Evolutionary conservation across 2,888 invertebrate species (phyloP).

Genomic region (Neoascia interrupta): DNA sequence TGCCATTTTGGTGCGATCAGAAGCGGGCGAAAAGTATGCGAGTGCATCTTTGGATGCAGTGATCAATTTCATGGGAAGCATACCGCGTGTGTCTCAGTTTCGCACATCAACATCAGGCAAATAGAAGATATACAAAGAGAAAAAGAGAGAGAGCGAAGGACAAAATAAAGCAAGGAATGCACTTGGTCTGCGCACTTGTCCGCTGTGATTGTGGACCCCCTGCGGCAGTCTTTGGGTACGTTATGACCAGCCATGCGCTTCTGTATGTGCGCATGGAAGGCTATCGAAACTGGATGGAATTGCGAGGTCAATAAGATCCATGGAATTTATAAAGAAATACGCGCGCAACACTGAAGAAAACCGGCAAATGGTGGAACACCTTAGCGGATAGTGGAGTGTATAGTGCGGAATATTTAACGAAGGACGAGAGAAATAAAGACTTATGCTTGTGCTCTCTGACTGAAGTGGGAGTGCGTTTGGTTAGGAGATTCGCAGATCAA

Average conservation of each 20-base stretch:
- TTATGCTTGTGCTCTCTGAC: constrained; percentile 19
- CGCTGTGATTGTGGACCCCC: constrained; percentile 40
- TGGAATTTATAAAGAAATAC: constrained; percentile 70
- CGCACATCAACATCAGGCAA: constrained; percentile 25
- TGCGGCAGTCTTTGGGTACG: constrained; percentile 35
- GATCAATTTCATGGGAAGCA: constrained; percentile 62
- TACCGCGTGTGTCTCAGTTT: constrained; percentile 42
- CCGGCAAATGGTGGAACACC: constrained; percentile 36
- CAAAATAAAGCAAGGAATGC: constrained; percentile 54
- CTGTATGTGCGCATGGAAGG: constrained; percentile 63
- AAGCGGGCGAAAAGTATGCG: constrained; percentile 30
- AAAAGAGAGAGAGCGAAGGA: constrained; percentile 20
- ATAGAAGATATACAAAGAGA: constrained; percentile 8
- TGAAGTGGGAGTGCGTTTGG: constrained; percentile 32
- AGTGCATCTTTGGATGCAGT: constrained; percentile 43
- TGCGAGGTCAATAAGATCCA: constrained; percentile 73
- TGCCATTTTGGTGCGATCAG: constrained; percentile 25
- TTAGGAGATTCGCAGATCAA: too few relatives aligned
- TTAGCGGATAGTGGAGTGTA: constrained; percentile 15
- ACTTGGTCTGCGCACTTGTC: constrained; percentile 66
- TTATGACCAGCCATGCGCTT: constrained; percentile 63
- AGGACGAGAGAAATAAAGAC: constrained; percentile 16
- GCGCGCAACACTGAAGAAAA: constrained; percentile 47
- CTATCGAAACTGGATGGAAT: constrained; percentile 48
- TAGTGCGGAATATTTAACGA: background rate